Percentiles rank a stretch among this genome's conserved stretches.
Evolutionary conservation across 2,888 invertebrate species (phyloP).

Genomic region (Pseudococcus longispinus): DNA sequence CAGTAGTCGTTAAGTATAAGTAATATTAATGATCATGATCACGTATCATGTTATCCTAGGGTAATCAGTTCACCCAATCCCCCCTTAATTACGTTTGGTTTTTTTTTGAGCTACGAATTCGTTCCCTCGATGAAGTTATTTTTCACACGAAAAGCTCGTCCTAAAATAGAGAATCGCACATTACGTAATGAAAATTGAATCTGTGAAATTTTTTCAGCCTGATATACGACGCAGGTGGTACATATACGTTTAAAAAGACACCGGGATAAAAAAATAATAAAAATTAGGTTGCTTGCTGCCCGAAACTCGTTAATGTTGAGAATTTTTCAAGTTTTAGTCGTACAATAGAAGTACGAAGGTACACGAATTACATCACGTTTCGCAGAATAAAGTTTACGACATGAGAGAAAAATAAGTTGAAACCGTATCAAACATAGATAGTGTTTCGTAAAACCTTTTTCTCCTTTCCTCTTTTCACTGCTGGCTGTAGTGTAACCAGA

Average conservation of each 20-base stretch:
- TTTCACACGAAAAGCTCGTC: background rate
- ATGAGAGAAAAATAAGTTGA: slow-evolving; percentile 31
- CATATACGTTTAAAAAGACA: background rate
- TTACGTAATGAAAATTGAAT: slow-evolving; percentile 22
- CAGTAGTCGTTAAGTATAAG: background rate
- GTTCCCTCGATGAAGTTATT: background rate
- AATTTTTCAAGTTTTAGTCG: slow-evolving; percentile 22
- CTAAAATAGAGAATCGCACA: background rate
- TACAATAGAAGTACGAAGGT: background rate
- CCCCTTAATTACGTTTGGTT: background rate
- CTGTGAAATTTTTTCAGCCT: background rate
- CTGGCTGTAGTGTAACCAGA: slow-evolving; percentile 15
- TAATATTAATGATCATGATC: background rate
- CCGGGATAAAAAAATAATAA: background rate
- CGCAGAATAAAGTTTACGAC: slow-evolving; percentile 27
- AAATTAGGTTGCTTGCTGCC: background rate
- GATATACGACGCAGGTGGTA: background rate
- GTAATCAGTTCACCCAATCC: background rate
- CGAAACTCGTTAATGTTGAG: background rate
- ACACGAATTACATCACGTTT: slow-evolving; percentile 37
- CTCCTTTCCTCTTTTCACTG: background rate
- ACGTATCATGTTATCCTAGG: background rate
- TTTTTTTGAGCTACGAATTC: background rate
- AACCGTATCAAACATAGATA: slow-evolving; percentile 30
- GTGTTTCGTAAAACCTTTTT: slow-evolving; percentile 27